Percentiles rank a stretch among this genome's conserved stretches.
phyloP scores from a whole-genome alignment of 2,113 vertebrate genomes.

The Sinosuthora webbiana region DNA sequence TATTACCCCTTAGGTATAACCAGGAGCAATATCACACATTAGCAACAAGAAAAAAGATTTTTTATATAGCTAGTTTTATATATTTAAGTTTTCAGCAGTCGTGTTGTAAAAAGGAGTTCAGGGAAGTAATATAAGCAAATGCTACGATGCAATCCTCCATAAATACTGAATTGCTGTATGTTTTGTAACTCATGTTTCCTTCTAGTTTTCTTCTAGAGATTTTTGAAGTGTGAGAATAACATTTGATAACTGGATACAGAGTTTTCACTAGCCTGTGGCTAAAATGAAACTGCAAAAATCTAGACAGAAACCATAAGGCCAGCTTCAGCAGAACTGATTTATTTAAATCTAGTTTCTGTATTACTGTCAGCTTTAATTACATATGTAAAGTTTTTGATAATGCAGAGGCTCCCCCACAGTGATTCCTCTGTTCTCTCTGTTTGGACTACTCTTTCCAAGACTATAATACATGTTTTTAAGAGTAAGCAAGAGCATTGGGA shows the following conservation, averaged over 20 bases:
- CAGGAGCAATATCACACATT: background rate
- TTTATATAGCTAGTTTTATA: background rate
- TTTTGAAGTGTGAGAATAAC: background rate
- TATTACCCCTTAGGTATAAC: background rate
- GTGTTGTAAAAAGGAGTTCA: background rate
- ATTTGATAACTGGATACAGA: background rate
- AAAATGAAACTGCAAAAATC: background rate
- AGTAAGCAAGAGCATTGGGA: background rate
- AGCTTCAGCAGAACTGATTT: background rate
- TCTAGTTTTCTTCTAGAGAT: background rate
- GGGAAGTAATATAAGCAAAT: background rate
- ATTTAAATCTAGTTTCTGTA: background rate
- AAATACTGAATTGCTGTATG: background rate
- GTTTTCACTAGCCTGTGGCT: background rate
- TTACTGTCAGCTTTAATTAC: background rate
- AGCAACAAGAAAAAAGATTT: background rate
- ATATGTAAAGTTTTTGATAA: background rate
- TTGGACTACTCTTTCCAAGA: background rate
- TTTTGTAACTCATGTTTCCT: background rate
- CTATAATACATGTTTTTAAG: background rate
- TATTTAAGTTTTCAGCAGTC: background rate
- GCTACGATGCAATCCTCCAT: background rate
- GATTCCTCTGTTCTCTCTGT: background rate
- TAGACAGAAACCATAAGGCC: background rate
- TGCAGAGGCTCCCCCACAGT: accelerated